Percentiles rank a stretch among this genome's conserved stretches.
Evolutionary conservation across 2,888 invertebrate genomes (phyloP).

Genomic region (Coecobrya sp.): DNA sequence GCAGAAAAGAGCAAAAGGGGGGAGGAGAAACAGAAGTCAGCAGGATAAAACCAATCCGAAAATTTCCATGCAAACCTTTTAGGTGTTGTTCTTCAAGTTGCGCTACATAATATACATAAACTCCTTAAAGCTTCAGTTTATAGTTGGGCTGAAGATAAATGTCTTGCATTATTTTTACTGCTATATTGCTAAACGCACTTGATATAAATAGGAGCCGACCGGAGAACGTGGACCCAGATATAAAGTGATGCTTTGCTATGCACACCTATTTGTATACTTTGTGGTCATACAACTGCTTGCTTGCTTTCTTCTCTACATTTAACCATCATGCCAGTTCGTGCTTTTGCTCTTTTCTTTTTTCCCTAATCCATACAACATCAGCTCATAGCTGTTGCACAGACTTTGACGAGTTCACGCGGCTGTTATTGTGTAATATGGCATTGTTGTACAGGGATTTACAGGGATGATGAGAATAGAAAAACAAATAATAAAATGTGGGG

Average conservation of each 20-base stretch:
- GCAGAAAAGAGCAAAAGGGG: not conserved
- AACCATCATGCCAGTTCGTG: not conserved
- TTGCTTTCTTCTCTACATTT: too few species aligned
- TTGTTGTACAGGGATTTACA: not conserved
- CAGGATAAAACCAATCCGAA: too few species aligned
- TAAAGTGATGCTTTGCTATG: not conserved
- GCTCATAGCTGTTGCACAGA: not conserved
- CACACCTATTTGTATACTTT: not conserved
- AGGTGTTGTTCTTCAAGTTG: too few species aligned
- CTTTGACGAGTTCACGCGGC: not conserved
- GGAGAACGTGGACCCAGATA: not conserved
- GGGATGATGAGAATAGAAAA: too few species aligned
- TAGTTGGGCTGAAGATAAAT: not conserved
- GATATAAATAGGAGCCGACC: too few species aligned
- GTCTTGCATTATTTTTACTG: too few species aligned
- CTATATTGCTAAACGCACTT: too few species aligned
- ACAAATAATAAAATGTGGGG: too few species aligned
- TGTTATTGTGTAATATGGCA: not conserved
- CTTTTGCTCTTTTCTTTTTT: not conserved
- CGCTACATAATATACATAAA: not conserved
- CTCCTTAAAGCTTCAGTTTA: not conserved
- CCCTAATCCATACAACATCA: not conserved
- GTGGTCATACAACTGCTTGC: not conserved
- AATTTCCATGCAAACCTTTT: not conserved
- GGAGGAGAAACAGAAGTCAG: not conserved